phyloP scores from a whole-genome alignment of 2,113 vertebrate species.

The Nothocercus nigrocapillus region DNA sequence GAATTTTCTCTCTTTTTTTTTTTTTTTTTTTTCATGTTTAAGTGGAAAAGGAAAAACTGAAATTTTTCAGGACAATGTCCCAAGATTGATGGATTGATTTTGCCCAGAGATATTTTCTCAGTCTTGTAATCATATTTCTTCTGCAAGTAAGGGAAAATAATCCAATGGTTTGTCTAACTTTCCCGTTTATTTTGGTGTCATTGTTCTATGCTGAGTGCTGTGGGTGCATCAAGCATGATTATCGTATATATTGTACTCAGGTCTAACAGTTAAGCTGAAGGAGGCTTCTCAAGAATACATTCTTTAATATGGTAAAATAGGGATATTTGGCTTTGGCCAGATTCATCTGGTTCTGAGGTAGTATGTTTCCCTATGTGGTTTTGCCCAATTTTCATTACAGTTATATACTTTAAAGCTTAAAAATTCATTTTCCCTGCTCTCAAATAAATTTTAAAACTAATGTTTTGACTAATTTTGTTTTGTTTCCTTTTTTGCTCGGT shows the following conservation, averaged over 20 bases:
- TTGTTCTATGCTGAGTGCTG: background rate
- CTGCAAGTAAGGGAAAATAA: background rate
- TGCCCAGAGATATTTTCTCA: background rate
- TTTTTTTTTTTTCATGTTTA: background rate
- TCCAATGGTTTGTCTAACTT: background rate
- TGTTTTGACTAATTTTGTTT: background rate
- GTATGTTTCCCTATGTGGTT: background rate
- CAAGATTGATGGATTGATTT: background rate
- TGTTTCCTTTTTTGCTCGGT: background rate
- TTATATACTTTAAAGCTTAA: background rate
- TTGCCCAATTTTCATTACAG: background rate
- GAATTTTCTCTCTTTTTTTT: background rate
- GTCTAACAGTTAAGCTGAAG: background rate
- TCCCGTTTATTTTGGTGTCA: background rate
- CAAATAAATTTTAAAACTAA: background rate
- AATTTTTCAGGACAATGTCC: background rate
- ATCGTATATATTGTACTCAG: fast-evolving
- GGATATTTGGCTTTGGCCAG: background rate
- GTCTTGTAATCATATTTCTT: background rate
- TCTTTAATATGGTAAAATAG: background rate
- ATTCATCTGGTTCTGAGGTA: background rate
- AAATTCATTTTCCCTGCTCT: background rate
- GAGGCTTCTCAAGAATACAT: background rate
- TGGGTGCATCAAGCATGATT: background rate
- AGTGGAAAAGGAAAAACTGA: background rate